Percentiles rank a stretch among this genome's conserved stretches.
phyloP scores from a whole-genome alignment of 1,140 invertebrate species.

The Nasonia giraulti region DNA sequence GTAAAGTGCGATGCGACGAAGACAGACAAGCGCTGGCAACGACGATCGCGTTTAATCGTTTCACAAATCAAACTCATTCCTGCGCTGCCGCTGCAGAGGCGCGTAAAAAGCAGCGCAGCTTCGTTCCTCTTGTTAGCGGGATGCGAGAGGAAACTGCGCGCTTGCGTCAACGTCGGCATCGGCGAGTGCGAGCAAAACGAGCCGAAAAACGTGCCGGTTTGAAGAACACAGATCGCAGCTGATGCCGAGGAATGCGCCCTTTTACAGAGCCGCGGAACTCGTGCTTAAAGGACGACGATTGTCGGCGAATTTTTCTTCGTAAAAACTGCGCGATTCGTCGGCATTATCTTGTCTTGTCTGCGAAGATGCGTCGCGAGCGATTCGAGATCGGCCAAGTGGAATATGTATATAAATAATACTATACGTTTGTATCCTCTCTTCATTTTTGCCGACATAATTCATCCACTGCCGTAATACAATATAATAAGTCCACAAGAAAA shows the following conservation, averaged over 20 bases:
- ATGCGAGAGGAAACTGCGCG: background rate
- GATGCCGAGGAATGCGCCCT: conserved; percentile 4
- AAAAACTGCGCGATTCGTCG: background rate
- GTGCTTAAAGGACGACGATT: background rate
- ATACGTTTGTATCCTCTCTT: background rate
- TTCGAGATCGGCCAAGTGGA: background rate
- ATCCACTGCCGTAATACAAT: background rate
- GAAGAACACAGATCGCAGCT: conserved; percentile 24
- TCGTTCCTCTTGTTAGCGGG: conserved; percentile 5
- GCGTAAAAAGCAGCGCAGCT: background rate
- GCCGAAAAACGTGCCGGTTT: conserved; percentile 40
- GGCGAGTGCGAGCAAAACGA: background rate
- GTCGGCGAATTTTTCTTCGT: background rate
- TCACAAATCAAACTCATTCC: conserved; percentile 39
- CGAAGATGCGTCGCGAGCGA: background rate
- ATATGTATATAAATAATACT: background rate
- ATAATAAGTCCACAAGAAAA: background rate
- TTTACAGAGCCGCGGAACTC: background rate
- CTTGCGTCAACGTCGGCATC: conserved; percentile 9
- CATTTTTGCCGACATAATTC: background rate
- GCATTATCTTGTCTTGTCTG: background rate
- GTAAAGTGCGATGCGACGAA: conserved; percentile 54
- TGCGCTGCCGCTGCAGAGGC: background rate
- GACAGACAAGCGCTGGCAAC: conserved; percentile 15
- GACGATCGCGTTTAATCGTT: conserved; percentile 11